A percentile compares a stretch with the other conserved stretches of the same genome.
These are phyloP conservation scores for Brachionichthys hirsutus DNA, from an alignment of 2,113 vertebrate genomes.

Conservation along the genomic window DNA sequence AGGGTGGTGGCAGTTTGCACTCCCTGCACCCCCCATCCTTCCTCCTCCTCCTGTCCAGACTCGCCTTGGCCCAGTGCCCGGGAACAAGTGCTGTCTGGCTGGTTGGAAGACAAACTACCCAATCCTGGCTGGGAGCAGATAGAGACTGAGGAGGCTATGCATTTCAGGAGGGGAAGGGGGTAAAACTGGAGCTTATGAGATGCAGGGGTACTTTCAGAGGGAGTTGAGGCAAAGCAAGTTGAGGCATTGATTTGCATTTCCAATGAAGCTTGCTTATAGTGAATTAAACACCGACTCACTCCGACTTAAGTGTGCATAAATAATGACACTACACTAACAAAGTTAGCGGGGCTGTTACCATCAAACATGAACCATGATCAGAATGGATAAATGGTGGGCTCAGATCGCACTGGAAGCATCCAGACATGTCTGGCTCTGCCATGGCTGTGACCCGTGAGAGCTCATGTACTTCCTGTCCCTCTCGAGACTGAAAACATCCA, in stretches of 20 bases:
- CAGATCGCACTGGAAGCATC: conserved; percentile 18
- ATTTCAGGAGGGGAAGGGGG: neutral
- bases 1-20: neutral
- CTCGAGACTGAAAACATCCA: conserved; percentile 7
- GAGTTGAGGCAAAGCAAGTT: conserved; percentile 54
- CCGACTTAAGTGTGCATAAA: conserved; percentile 76
- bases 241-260: conserved; percentile 78
- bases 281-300: conserved; percentile 74
- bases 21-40: neutral
- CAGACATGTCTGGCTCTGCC: conserved; percentile 7
- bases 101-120: conserved; percentile 63
- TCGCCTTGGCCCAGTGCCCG: conserved; percentile 54
- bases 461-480: conserved; percentile 1
- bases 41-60: conserved; percentile 32
- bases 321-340: conserved; percentile 70
- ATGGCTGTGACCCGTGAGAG: neutral
- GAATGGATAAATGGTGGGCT: conserved; percentile 36
- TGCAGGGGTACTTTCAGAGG: conserved; percentile 43
- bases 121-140: conserved; percentile 51
- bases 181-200: conserved; percentile 25
- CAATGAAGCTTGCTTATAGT: conserved; percentile 76
- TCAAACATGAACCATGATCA: conserved; percentile 54
- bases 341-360: conserved; percentile 55
- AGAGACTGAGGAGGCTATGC: conserved; percentile 54
- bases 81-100: conserved; percentile 47